Conservation (phyloP, 2,113 vertebrate species). For the Ciconia maguari region DNA sequence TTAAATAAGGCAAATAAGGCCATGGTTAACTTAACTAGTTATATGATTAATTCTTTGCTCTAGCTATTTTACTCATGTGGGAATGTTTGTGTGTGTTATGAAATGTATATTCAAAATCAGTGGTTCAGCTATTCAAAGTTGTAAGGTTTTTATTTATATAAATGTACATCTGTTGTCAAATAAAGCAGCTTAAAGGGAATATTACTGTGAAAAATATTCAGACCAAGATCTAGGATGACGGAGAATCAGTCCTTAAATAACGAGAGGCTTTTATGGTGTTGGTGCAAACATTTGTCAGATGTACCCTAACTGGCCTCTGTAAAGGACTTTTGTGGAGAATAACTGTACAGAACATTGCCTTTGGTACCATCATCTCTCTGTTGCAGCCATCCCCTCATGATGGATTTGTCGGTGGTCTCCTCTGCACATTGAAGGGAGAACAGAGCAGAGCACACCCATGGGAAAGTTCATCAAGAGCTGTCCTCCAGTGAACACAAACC, state of each 20-base stretch:
- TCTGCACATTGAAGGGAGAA: neutral
- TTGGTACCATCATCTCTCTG: neutral
- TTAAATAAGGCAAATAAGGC: slow-evolving; percentile 32
- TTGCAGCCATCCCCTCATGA: neutral
- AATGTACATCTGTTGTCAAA: neutral
- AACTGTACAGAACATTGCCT: neutral
- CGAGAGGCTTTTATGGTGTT: neutral
- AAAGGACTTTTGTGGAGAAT: neutral
- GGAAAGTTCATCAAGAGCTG: neutral
- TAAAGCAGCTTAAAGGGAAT: neutral
- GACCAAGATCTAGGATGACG: neutral
- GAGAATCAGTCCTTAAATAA: neutral
- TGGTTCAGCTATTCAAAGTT: neutral
- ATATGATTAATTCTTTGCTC: neutral
- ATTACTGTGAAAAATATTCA: neutral
- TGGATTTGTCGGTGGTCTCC: neutral
- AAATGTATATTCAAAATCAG: neutral
- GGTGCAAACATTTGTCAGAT: neutral
- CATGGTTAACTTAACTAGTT: neutral
- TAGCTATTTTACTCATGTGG: neutral
- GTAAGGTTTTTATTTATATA: neutral
- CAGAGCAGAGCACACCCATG: neutral
- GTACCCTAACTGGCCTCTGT: neutral
- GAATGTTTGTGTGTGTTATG: neutral
- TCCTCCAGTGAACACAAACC: neutral